Conservation (phyloP, 92 coral and sea anemone genomes). For the Actinernus sp. region DNA sequence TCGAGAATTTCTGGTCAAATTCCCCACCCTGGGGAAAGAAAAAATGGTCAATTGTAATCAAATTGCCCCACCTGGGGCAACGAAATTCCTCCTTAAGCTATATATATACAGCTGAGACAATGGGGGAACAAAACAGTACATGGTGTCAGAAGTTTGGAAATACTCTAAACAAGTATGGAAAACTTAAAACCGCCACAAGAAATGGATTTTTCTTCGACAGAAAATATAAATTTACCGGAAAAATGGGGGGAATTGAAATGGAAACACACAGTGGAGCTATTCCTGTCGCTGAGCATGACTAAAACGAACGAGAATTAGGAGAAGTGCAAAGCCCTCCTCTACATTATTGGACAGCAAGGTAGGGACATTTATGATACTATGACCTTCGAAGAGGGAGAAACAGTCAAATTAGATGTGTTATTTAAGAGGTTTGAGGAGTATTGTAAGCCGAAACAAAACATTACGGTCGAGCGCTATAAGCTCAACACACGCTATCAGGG, state of each 20-base stretch:
- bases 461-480: too few species aligned
- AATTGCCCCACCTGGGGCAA: too few species aligned
- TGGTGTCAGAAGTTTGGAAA: constrained; percentile 24
- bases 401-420: not conserved
- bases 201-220: constrained; percentile 15
- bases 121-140: too few species aligned
- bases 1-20: too few species aligned
- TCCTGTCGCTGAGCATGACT: constrained; percentile 14
- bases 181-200: constrained; percentile 17
- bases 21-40: too few species aligned
- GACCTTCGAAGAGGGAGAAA: not conserved
- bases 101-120: too few species aligned
- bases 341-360: constrained; percentile 47
- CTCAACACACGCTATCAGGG: too few species aligned
- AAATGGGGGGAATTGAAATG: constrained; percentile 25
- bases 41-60: too few species aligned
- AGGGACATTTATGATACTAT: constrained; percentile 32
- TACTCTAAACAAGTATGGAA: too few species aligned
- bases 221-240: constrained; percentile 7
- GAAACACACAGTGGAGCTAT: constrained; percentile 31
- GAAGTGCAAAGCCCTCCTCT: constrained; percentile 14
- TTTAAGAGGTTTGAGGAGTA: too few species aligned
- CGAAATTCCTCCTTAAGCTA: too few species aligned
- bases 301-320: constrained; percentile 8
- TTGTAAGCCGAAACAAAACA: too few species aligned